Evolutionary conservation across 2,113 vertebrate species (phyloP).

Genomic region (Morone saxatilis): DNA sequence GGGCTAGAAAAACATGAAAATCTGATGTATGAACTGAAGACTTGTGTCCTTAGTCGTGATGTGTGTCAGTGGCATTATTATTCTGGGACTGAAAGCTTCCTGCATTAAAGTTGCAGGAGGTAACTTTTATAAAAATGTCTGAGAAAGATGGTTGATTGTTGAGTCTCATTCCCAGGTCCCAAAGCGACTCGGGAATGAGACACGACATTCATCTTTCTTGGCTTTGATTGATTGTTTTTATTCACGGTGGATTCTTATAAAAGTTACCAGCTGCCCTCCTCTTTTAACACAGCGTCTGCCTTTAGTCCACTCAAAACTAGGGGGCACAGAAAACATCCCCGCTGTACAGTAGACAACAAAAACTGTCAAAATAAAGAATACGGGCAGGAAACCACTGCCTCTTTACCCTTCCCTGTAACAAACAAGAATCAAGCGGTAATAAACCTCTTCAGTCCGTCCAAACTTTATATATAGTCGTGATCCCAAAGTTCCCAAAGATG

Average conservation of each 20-base stretch:
- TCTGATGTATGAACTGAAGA: slow-evolving; percentile 8
- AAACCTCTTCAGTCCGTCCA: neutral
- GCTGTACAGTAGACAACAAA: neutral
- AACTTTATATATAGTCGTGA: neutral
- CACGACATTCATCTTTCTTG: too few species aligned
- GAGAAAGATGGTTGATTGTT: too few species aligned
- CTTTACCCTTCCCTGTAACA: neutral
- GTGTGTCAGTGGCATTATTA: slow-evolving; percentile 10
- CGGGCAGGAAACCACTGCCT: neutral
- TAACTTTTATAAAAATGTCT: too few species aligned
- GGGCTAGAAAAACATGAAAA: slow-evolving; percentile 14
- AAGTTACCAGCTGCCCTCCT: neutral
- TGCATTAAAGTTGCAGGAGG: neutral
- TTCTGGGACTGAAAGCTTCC: slow-evolving; percentile 16
- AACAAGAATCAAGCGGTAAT: neutral
- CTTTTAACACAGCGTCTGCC: neutral
- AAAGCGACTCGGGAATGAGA: too few species aligned
- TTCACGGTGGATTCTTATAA: too few species aligned
- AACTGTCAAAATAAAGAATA: neutral
- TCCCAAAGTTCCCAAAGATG: neutral
- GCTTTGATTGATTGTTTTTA: too few species aligned
- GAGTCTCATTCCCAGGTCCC: too few species aligned
- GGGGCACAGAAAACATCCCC: neutral
- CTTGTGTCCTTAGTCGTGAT: neutral
- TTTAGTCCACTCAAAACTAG: neutral